Evolutionary conservation across 64 coral and sea anemone genomes (phyloP).

Genomic region (Exaiptasia diaphana): DNA sequence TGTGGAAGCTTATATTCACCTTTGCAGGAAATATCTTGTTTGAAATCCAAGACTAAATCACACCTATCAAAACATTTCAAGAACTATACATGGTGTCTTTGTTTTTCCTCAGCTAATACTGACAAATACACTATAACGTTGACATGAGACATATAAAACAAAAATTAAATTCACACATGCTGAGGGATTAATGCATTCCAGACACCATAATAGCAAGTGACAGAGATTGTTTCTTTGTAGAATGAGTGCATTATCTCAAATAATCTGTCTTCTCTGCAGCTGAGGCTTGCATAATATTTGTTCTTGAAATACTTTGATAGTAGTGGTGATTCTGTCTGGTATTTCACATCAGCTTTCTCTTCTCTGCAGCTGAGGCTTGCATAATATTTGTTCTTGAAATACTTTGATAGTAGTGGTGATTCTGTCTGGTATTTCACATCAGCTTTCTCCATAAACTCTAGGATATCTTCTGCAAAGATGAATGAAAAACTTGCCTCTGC

Average conservation of each 20-base stretch:
- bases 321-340: not conserved
- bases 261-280: slow-evolving; percentile 32
- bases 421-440: not conserved
- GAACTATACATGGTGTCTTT: too few species aligned
- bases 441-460: too few species aligned
- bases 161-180: slow-evolving; percentile 19
- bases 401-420: not conserved
- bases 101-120: too few species aligned
- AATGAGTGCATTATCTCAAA: slow-evolving; percentile 13
- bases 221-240: slow-evolving; percentile 1
- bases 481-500: too few species aligned
- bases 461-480: too few species aligned
- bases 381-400: slow-evolving; percentile 43
- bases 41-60: too few species aligned
- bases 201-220: slow-evolving; percentile 26
- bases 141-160: too few species aligned
- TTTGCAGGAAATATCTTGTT: too few species aligned
- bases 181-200: slow-evolving; percentile 21
- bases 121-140: too few species aligned
- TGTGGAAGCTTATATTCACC: too few species aligned
- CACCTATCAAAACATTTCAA: too few species aligned
- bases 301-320: slow-evolving; percentile 29
- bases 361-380: not conserved
- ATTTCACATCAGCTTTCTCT: not conserved
- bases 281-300: slow-evolving; percentile 19